Conservation (phyloP, 2,113 vertebrate species). For the Hepsetus odoe region DNA sequence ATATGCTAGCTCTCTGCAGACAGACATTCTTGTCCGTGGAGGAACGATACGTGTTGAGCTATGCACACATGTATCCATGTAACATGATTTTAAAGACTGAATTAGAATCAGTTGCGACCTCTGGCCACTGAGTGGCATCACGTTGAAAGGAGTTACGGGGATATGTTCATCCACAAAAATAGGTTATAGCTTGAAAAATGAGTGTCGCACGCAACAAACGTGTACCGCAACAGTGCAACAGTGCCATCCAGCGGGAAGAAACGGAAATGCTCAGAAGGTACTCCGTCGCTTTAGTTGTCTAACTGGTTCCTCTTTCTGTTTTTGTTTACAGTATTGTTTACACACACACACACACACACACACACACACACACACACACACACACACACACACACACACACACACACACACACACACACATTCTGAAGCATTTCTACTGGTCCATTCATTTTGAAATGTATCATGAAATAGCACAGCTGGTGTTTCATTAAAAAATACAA, state of each 20-base stretch:
- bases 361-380: too few species aligned
- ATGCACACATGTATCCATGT: background rate
- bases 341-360: too few species aligned
- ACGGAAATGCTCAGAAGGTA: background rate
- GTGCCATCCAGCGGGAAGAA: conserved; percentile 41
- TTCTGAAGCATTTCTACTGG: too few species aligned
- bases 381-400: too few species aligned
- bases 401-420: too few species aligned
- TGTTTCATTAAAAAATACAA: too few species aligned
- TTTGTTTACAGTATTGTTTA: too few species aligned
- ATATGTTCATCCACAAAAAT: background rate
- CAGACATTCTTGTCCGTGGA: background rate
- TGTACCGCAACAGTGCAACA: conserved; percentile 32
- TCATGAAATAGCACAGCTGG: too few species aligned
- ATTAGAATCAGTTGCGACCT: conserved; percentile 22
- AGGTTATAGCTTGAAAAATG: conserved; percentile 6
- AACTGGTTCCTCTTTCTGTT: too few species aligned
- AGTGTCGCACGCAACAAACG: background rate
- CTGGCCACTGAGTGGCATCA: conserved; percentile 45
- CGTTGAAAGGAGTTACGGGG: background rate
- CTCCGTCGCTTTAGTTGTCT: background rate
- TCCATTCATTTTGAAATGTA: too few species aligned
- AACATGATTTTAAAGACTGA: background rate
- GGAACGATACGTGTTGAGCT: background rate
- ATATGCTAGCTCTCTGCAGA: too few species aligned